These are phyloP conservation scores for Monochamus alternatus DNA, from an alignment of 2,888 invertebrate species.

Conservation along the genomic window DNA sequence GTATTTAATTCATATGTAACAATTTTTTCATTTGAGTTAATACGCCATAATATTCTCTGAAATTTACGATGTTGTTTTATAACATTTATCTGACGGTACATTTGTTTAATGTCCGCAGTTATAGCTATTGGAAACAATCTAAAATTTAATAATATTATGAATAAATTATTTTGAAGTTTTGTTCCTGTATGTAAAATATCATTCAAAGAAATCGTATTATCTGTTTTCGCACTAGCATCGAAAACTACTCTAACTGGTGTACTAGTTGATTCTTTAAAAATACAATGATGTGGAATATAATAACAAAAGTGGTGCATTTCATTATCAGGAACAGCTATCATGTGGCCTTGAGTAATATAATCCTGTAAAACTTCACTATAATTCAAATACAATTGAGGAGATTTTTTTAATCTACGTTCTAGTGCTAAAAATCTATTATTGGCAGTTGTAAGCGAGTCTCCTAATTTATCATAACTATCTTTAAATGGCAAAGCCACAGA, in stretches of 20 bases:
- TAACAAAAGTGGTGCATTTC: background rate
- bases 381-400: background rate
- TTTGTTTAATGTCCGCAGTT: slow-evolving; percentile 6
- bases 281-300: slow-evolving; percentile 22
- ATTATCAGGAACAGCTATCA: background rate
- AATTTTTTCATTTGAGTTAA: background rate
- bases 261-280: slow-evolving; percentile 7
- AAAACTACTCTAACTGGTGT: slow-evolving; percentile 19
- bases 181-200: slow-evolving; percentile 33
- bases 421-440: slow-evolving; percentile 2
- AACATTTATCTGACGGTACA: slow-evolving; percentile 13
- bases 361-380: slow-evolving; percentile 3
- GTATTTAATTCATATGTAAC: slow-evolving; percentile 6
- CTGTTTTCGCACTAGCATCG: slow-evolving; percentile 10
- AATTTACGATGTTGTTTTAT: slow-evolving; percentile 1
- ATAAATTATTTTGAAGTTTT: slow-evolving; percentile 34
- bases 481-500: slow-evolving; percentile 9
- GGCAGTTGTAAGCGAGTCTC: slow-evolving; percentile 3
- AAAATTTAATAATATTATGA: slow-evolving; percentile 31
- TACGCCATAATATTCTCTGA: background rate
- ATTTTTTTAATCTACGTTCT: slow-evolving; percentile 2
- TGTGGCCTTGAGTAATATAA: slow-evolving; percentile 5
- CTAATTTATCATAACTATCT: background rate
- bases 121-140: slow-evolving; percentile 12
- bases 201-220: slow-evolving; percentile 16